Conservation (phyloP, 1,140 invertebrate species). For the Drosophila tani region DNA sequence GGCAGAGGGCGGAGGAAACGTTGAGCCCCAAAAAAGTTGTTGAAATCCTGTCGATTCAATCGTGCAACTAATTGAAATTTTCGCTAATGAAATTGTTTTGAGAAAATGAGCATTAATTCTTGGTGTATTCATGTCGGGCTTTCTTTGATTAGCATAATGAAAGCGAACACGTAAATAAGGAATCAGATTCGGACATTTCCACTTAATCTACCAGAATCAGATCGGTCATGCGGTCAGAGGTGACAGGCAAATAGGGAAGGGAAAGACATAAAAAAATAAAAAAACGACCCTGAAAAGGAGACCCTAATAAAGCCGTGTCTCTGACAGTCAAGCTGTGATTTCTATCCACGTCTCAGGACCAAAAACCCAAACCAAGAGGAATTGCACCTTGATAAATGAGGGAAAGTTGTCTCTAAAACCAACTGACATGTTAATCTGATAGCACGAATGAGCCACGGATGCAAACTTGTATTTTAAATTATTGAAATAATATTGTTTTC, state of each 20-base stretch:
- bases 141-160: slow-evolving; percentile 41
- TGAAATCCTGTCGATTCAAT: slow-evolving; percentile 81
- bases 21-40: slow-evolving; percentile 55
- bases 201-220: slow-evolving; percentile 32
- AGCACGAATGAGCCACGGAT: background rate
- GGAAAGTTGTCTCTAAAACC: background rate
- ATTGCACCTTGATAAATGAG: background rate
- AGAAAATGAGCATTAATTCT: slow-evolving; percentile 58
- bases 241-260: background rate
- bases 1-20: background rate
- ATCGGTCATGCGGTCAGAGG: slow-evolving; percentile 10
- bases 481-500: too few species aligned
- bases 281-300: slow-evolving; percentile 19
- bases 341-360: slow-evolving; percentile 15
- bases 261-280: slow-evolving; percentile 10
- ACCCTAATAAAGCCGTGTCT: slow-evolving; percentile 57
- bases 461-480: too few species aligned
- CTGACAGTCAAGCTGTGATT: slow-evolving; percentile 12
- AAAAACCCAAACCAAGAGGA: background rate
- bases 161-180: slow-evolving; percentile 24
- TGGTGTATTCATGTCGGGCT: slow-evolving; percentile 18
- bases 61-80: slow-evolving; percentile 80
- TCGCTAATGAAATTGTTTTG: slow-evolving; percentile 70
- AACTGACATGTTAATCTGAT: background rate
- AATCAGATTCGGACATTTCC: slow-evolving; percentile 36